Conservation (phyloP, 2,888 invertebrate species). For the Zeuzera pyrina region DNA sequence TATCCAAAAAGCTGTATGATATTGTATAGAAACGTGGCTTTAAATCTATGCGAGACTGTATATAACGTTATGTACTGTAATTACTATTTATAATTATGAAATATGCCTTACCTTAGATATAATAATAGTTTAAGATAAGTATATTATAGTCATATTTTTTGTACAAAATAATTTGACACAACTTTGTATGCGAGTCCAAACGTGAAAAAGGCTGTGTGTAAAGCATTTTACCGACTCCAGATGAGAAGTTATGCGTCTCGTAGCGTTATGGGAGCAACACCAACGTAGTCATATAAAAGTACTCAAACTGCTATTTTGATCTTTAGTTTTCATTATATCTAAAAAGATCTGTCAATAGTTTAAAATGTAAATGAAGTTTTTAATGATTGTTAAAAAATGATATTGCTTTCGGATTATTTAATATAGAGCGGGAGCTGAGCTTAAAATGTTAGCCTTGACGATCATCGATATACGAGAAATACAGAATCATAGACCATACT, state of each 20-base stretch:
- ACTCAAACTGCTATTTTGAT: too few species aligned
- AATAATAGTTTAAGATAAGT: constrained; percentile 36
- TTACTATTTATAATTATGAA: constrained; percentile 59
- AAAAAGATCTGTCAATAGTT: constrained; percentile 56
- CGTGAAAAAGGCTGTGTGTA: constrained; percentile 58
- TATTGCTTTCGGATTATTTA: too few species aligned
- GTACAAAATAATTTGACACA: constrained; percentile 40
- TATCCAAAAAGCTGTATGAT: constrained; percentile 28
- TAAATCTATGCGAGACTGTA: constrained; percentile 67
- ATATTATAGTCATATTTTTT: constrained; percentile 36
- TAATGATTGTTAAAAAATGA: constrained; percentile 19
- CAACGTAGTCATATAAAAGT: too few species aligned
- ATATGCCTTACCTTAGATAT: constrained; percentile 56
- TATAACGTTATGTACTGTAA: constrained; percentile 43
- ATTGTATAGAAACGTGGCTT: constrained; percentile 53
- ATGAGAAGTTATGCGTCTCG: constrained; percentile 3
- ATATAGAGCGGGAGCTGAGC: too few species aligned
- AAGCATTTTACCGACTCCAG: constrained; percentile 49
- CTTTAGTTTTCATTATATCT: constrained; percentile 33
- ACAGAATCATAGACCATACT: too few species aligned
- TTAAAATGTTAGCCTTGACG: too few species aligned
- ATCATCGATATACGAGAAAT: too few species aligned
- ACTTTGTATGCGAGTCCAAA: constrained; percentile 22
- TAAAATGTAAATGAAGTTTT: constrained; percentile 17
- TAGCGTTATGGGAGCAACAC: constrained; percentile 26